A percentile compares a stretch with the other conserved stretches of the same genome.
Conservation (phyloP, 2,888 invertebrate species). For the Yponomeuta cagnagella region DNA sequence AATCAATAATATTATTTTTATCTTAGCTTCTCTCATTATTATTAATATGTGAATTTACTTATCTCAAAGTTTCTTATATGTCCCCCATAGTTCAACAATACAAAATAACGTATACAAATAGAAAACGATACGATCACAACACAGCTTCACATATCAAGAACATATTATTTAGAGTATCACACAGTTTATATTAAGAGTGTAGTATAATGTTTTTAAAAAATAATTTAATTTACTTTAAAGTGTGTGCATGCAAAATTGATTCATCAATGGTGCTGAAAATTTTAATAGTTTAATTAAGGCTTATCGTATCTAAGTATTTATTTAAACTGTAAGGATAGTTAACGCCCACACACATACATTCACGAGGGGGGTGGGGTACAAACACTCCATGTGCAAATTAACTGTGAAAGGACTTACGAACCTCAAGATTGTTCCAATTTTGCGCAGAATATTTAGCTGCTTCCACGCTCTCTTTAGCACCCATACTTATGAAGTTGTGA, state of each 20-base stretch:
- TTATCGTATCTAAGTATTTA: constrained; percentile 27
- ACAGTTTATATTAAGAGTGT: constrained; percentile 3
- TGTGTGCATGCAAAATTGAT: constrained; percentile 16
- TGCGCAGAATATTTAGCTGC: constrained; percentile 87
- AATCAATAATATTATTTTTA: no score
- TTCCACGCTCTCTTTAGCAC: constrained; percentile 89
- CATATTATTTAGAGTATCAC: neutral
- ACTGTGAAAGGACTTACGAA: constrained; percentile 75
- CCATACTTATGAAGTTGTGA: constrained; percentile 78
- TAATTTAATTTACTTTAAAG: neutral
- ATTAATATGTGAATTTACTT: no score
- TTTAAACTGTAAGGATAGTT: constrained; percentile 23
- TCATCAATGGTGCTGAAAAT: constrained; percentile 52
- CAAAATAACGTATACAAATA: neutral
- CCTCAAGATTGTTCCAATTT: constrained; percentile 88
- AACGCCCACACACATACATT: constrained; percentile 49
- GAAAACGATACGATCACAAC: neutral
- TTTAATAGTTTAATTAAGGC: constrained; percentile 33
- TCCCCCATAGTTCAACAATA: neutral
- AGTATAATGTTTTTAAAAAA: neutral
- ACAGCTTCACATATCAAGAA: neutral
- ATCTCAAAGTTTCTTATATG: no score
- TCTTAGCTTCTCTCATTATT: no score
- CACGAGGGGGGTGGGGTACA: constrained; percentile 63
- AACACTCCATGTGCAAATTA: constrained; percentile 74